Base-by-base conservation (phyloP, 2,113 vertebrate genomes). In the Nymphicus hollandicus region DNA sequence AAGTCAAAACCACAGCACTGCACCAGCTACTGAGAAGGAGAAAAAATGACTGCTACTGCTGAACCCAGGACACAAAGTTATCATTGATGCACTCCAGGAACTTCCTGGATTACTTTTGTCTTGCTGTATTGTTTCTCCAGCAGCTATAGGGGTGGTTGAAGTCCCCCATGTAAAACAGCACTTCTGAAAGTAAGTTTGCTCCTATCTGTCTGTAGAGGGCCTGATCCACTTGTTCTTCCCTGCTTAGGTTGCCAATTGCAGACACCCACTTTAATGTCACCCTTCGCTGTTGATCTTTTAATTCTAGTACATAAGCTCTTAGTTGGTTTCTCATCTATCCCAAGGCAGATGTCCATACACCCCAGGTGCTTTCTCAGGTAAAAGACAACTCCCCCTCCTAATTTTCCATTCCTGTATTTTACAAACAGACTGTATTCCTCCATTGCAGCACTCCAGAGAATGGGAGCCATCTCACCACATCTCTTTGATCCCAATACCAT, bases 81-180 rank as follows among this genome's bases (percentile, higher is more conserved):
- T 4, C 3, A 9, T 14, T 20, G 7, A 46, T 11, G 13, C 8
- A 52, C 9, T 52, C 56, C 11, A 15, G 4, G 10, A 74, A 58
- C 4, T 5, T 69, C 50, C 31, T 28, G 13, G 29, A 55, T 60
- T 65, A 22, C 7, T 70, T 43, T 20, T 39, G 14, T 43, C 31
- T 37, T 53, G 17, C 14, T 88, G 7, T 47, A 11, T 10, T 88
- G 13, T 53, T 80, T 60, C 44, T 76, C 27, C 39, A 60, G 12
- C 27, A 63, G 24, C 10, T 31, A 35, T 2, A 9, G 7, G 6
- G 3, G 17, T 56, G 22, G 6, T 15, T 47, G 5, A 72, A 68
- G 8, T 12, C 5, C 6, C 1, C 1, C 6, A 17, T 6, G 18
- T 64, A 3, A 16, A 29, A 11, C 25, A 46, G 1, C 22, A 7